Evolutionary conservation across 2,113 vertebrate species (phyloP).

Genomic region (Galeopterus variegatus): DNA sequence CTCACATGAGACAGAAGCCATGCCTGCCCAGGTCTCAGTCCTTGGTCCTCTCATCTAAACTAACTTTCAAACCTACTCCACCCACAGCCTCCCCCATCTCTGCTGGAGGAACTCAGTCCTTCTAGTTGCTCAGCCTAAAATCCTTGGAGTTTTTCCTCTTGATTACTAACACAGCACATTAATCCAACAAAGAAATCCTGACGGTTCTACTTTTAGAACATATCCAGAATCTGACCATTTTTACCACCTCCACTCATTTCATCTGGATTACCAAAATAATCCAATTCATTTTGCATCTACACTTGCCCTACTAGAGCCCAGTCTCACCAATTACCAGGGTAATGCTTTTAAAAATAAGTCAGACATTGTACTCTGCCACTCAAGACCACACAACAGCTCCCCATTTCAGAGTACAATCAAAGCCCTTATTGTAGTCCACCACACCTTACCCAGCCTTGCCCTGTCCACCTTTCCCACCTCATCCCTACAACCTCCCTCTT

Average conservation of each 20-base stretch:
- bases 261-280: neutral
- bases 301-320: neutral
- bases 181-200: neutral
- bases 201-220: neutral
- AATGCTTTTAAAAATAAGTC: neutral
- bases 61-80: neutral
- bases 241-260: neutral
- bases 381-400: neutral
- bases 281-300: neutral
- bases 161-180: neutral
- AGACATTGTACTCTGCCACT: neutral
- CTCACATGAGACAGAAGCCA: accelerated
- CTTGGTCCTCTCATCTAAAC: neutral
- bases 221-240: neutral
- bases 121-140: neutral
- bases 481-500: neutral
- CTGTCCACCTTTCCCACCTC: neutral
- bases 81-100: neutral
- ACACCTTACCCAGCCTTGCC: neutral
- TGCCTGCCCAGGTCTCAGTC: neutral
- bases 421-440: accelerated
- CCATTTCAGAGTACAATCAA: neutral
- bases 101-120: neutral
- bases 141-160: neutral
- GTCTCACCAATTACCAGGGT: neutral